Evolutionary conservation across 2,888 invertebrate genomes (phyloP), one percentile per base, ranked within the genome.

Genomic region (Drosophila lutescens): DNA sequence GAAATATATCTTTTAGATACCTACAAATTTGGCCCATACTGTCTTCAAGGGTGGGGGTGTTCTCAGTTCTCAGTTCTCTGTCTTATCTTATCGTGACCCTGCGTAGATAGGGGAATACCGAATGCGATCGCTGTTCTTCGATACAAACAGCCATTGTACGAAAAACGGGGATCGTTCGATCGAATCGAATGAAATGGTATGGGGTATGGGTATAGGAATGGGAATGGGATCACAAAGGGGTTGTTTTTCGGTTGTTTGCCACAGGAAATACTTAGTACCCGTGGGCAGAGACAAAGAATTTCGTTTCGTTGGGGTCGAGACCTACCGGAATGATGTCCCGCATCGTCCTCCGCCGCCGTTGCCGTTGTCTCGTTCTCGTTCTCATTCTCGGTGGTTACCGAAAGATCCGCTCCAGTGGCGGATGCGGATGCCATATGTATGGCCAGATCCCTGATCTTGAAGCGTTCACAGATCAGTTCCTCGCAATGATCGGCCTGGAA

Each of bases 281-380:
- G 4, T 32, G 32, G 13, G 34, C 49, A 4, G 34, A 13, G 17
- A 49, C 49, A 49, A 47, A 12, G 47, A 49, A 32, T 17, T n/a
- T 20, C 15, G 2, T 26, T 23, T 30, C 30, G 30, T 26, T 38
- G 23, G n/a, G 38, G 9, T 8, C 1, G 34, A 15, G 44, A 88
- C 90, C 93, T 94, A 96, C 95, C 95, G 88, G 96, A 96, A 93
- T 95, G 96, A 84, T 95, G 93, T 74, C 94, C 95, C 79, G 95
- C 95, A 85, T 95, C 95, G 80, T 95, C 95, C 43, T 92, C 91
- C 47, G 93, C 91, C 47, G 93, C 59, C 56, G 61, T 49, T 46
- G 38, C 91, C 72, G 38, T 60, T 58, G 73, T 49, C 53, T 77
- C 81, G 53, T 70, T 76, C 66, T 40, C 77, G 3, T 0, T 26